Conservation (phyloP, 1,140 invertebrate genomes). For the Telenomus remus region DNA sequence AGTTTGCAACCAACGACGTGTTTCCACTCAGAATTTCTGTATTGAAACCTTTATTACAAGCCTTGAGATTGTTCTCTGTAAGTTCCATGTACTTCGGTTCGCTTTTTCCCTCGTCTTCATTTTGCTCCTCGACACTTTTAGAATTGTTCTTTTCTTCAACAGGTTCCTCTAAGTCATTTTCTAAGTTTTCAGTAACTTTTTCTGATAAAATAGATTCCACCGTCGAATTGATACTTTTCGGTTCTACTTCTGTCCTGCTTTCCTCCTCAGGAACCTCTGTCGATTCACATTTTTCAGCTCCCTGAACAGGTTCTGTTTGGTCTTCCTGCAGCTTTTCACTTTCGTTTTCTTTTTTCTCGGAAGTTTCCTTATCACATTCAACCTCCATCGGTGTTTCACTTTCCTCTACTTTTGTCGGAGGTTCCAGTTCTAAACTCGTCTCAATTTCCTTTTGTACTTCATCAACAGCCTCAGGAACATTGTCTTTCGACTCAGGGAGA, state of each 20-base stretch:
- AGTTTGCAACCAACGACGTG: slow-evolving; percentile 52
- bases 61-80: slow-evolving; percentile 23
- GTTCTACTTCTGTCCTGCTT: background rate
- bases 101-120: slow-evolving; percentile 25
- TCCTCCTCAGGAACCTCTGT: background rate
- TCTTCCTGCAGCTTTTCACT: too few species aligned
- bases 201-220: background rate
- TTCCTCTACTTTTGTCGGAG: slow-evolving; percentile 38
- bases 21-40: slow-evolving; percentile 26
- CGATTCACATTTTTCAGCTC: too few species aligned
- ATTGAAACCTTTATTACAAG: slow-evolving; percentile 22
- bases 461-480: background rate
- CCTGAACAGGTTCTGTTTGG: too few species aligned
- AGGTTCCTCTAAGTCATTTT: background rate
- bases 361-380: slow-evolving; percentile 26
- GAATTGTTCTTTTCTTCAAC: slow-evolving; percentile 23
- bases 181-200: background rate
- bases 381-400: slow-evolving; percentile 9
- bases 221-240: background rate
- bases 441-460: slow-evolving; percentile 8
- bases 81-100: slow-evolving; percentile 8
- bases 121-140: slow-evolving; percentile 20
- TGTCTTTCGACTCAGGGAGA: slow-evolving; percentile 6
- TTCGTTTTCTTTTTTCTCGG: background rate
- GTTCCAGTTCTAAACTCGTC: slow-evolving; percentile 19